phyloP scores from a whole-genome alignment of 2,888 invertebrate genomes.

The Drosophila rubida region DNA sequence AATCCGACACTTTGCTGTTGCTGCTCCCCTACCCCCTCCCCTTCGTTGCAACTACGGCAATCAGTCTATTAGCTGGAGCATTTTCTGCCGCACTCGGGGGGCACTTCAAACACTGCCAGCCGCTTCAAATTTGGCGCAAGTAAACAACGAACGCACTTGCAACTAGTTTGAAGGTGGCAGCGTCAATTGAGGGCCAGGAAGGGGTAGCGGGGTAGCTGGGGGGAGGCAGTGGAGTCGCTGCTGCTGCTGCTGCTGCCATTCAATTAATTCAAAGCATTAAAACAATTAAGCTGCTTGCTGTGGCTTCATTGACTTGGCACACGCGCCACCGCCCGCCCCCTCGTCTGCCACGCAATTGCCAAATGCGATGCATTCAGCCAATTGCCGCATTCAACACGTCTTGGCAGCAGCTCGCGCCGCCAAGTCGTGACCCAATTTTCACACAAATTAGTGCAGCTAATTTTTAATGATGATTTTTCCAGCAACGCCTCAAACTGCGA shows the following conservation, averaged over 20 bases:
- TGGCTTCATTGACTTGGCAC: conserved; percentile 74
- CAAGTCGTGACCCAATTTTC: conserved; percentile 69
- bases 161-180: background rate
- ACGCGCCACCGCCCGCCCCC: no score
- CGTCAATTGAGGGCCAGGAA: no score
- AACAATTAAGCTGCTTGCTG: conserved; percentile 72
- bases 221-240: conserved; percentile 6
- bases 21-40: background rate
- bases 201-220: no score
- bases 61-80: conserved; percentile 60
- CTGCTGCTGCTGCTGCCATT: conserved; percentile 56
- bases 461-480: conserved; percentile 75
- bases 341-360: no score
- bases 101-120: conserved; percentile 57
- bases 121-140: conserved; percentile 71
- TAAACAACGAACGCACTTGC: conserved; percentile 67
- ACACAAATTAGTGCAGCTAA: conserved; percentile 78
- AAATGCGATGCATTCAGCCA: conserved; percentile 43
- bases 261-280: conserved; percentile 79
- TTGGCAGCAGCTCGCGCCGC: background rate
- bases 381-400: conserved; percentile 41
- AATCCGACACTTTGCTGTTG: conserved; percentile 60
- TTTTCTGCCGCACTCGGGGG: conserved; percentile 12
- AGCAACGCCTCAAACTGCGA: conserved; percentile 35
- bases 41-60: conserved; percentile 63